Evolutionary conservation across 1,140 invertebrate species (phyloP).

Genomic region (Drosophila lacteicornis): DNA sequence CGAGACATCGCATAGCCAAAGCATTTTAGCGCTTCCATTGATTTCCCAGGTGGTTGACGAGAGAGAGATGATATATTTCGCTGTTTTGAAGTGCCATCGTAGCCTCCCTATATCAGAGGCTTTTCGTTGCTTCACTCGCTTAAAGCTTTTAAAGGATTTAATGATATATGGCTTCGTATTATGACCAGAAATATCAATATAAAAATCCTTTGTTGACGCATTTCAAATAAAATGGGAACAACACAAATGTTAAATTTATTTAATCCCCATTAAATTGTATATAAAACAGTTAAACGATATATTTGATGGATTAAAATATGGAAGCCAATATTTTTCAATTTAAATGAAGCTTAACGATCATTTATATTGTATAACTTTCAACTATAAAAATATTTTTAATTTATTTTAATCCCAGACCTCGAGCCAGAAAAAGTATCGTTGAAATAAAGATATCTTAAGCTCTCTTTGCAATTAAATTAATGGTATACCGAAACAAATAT

Average conservation of each 20-base stretch:
- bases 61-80: constrained; percentile 38
- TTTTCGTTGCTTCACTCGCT: constrained; percentile 6
- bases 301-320: neutral
- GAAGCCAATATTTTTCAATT: neutral
- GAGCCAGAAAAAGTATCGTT: no score
- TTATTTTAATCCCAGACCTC: neutral
- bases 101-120: neutral
- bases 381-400: neutral
- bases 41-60: constrained; percentile 71
- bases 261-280: constrained; percentile 5
- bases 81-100: constrained; percentile 20
- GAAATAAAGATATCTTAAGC: no score
- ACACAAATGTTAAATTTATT: constrained; percentile 2
- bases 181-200: neutral
- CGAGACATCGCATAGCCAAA: constrained; percentile 45
- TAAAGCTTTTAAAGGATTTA: constrained; percentile 52
- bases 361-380: neutral
- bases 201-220: constrained; percentile 1
- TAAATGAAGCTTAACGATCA: no score
- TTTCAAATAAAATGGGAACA: constrained; percentile 1
- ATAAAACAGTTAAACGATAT: neutral
- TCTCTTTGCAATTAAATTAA: neutral
- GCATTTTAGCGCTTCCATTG: constrained; percentile 78
- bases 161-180: constrained; percentile 33
- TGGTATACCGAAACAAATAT: neutral